A percentile compares a stretch with the other conserved stretches of the same genome.
phyloP scores from a whole-genome alignment of 2,888 invertebrate species.

The Diplolepis rosae region DNA sequence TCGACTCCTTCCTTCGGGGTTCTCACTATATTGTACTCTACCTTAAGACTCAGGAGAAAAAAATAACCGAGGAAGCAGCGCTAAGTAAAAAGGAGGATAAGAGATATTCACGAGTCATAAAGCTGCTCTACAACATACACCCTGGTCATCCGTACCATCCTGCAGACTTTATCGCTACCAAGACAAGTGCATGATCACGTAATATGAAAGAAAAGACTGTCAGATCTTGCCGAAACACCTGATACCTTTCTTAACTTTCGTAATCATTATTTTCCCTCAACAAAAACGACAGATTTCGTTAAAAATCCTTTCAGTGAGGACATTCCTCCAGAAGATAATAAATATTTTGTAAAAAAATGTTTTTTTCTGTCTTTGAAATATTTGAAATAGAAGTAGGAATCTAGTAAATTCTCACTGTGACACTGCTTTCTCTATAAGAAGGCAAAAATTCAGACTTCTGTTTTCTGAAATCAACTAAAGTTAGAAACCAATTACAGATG shows the following conservation, averaged over 20 bases:
- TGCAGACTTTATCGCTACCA: constrained; percentile 16
- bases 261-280: constrained; percentile 12
- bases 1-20: constrained; percentile 40
- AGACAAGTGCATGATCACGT: constrained; percentile 18
- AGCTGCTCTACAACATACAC: constrained; percentile 58
- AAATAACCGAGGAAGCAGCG: constrained; percentile 32
- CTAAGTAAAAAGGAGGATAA: constrained; percentile 39
- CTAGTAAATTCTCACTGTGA: too few relatives aligned
- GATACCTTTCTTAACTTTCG: constrained; percentile 4
- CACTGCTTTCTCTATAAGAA: background rate
- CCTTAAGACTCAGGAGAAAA: constrained; percentile 53
- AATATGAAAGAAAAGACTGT: background rate
- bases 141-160: constrained; percentile 17
- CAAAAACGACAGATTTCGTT: too few relatives aligned
- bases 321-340: too few relatives aligned
- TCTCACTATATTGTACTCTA: constrained; percentile 51
- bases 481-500: constrained; percentile 15
- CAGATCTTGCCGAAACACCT: constrained; percentile 28
- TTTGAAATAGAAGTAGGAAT: too few relatives aligned
- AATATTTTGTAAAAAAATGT: too few relatives aligned
- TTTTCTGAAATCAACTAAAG: background rate
- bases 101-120: constrained; percentile 68
- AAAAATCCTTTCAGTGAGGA: too few relatives aligned
- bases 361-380: too few relatives aligned
- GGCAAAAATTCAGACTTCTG: background rate